Conservation (phyloP, 1,140 invertebrate species). For the Acromyrmex echinatior region DNA sequence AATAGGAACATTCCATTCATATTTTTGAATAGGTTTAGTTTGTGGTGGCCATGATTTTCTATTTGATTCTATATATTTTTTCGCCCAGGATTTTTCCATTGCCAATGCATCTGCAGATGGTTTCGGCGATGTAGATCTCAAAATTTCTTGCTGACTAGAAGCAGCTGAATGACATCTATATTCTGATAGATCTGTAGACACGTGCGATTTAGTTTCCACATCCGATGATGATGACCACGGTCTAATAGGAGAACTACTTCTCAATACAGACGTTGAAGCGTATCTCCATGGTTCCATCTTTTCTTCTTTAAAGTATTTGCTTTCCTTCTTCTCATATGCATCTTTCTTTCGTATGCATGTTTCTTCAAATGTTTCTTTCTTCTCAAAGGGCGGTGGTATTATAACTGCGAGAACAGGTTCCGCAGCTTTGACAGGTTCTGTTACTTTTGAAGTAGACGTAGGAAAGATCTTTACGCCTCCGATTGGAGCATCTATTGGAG, state of each 20-base stretch:
- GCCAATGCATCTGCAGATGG: constrained; percentile 88
- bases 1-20: constrained; percentile 79
- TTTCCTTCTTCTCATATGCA: constrained; percentile 69
- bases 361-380: constrained; percentile 73
- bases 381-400: constrained; percentile 81
- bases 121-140: constrained; percentile 80
- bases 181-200: constrained; percentile 78
- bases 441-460: constrained; percentile 76
- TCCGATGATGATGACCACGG: constrained; percentile 78
- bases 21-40: constrained; percentile 72
- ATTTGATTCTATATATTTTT: constrained; percentile 85
- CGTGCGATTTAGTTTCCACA: constrained; percentile 79
- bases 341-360: constrained; percentile 71
- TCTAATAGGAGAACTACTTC: constrained; percentile 66
- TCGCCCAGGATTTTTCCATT: constrained; percentile 90
- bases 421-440: constrained; percentile 49
- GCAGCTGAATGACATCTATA: constrained; percentile 78
- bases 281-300: constrained; percentile 54
- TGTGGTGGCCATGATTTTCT: constrained; percentile 87
- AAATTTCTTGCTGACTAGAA: constrained; percentile 74
- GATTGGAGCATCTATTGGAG: constrained; percentile 88
- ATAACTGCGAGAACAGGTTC: constrained; percentile 46
- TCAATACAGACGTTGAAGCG: constrained; percentile 31
- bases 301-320: constrained; percentile 67
- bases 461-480: constrained; percentile 90